Evolutionary conservation across 2,888 invertebrate species (phyloP).

Genomic region (Caenorhabditis sulstoni): DNA sequence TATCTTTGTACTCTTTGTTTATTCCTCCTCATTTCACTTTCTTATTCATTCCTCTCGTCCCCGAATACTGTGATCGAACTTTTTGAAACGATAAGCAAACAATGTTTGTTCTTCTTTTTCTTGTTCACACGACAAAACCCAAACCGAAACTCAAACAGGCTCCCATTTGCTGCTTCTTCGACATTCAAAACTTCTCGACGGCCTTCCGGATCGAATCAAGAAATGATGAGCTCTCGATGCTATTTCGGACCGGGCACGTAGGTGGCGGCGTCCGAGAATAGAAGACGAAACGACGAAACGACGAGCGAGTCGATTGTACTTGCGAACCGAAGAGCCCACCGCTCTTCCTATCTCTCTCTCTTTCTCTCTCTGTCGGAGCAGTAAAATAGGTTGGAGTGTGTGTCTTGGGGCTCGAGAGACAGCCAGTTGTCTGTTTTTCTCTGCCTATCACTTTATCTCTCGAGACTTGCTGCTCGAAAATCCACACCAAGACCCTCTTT

Average conservation of each 20-base stretch:
- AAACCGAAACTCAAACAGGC: conserved; percentile 42
- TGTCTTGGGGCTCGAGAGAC: conserved; percentile 8
- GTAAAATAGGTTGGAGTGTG: conserved; percentile 35
- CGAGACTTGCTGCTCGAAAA: neutral
- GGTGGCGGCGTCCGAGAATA: no score
- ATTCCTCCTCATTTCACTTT: conserved; percentile 5
- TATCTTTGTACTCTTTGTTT: conserved; percentile 1
- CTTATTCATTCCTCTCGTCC: conserved; percentile 3
- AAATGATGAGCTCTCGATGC: no score
- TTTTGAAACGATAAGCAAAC: neutral
- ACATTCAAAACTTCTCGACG: neutral
- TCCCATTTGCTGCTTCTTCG: neutral
- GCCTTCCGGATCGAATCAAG: neutral
- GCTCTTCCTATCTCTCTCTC: neutral
- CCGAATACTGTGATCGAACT: conserved; percentile 3
- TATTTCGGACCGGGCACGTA: no score
- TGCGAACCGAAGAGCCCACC: neutral
- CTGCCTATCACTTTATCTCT: conserved; percentile 33
- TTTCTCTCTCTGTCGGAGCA: conserved; percentile 10
- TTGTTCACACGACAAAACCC: conserved; percentile 28
- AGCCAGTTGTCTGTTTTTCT: conserved; percentile 38
- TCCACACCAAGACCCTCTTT: no score
- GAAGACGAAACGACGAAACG: no score
- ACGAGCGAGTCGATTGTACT: no score
- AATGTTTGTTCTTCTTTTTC: conserved; percentile 23